Evolutionary conservation across 2,888 invertebrate genomes (phyloP).

Genomic region (Opisthograptis luteolata): DNA sequence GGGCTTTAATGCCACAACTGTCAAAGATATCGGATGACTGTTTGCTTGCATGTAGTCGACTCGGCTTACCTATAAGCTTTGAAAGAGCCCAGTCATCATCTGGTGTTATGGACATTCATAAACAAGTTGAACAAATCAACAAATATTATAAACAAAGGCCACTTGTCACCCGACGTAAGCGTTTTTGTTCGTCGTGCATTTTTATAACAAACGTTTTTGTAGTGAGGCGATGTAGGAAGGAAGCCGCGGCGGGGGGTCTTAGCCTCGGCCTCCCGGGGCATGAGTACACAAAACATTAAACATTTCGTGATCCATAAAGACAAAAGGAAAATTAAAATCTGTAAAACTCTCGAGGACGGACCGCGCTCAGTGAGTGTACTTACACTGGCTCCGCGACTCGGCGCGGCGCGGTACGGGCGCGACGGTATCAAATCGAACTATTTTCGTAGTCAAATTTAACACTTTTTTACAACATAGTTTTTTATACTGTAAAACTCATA

Average conservation of each 20-base stretch:
- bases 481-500: too few species aligned
- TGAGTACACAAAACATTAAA: constrained; percentile 81
- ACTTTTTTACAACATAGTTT: constrained; percentile 25
- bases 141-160: constrained; percentile 79
- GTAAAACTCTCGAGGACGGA: constrained; percentile 67
- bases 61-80: constrained; percentile 43
- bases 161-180: constrained; percentile 81
- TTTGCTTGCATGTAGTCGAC: constrained; percentile 40
- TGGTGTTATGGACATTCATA: constrained; percentile 71
- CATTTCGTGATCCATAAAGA: constrained; percentile 83
- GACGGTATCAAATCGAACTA: constrained; percentile 4
- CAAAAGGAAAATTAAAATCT: constrained; percentile 82
- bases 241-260: constrained; percentile 78
- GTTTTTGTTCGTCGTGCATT: constrained; percentile 79
- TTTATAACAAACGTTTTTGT: constrained; percentile 81
- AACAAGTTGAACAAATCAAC: constrained; percentile 78
- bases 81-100: constrained; percentile 67
- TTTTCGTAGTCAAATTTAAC: constrained; percentile 10
- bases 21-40: constrained; percentile 33
- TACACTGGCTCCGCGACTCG: constrained; percentile 36
- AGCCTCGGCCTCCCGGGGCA: constrained; percentile 71
- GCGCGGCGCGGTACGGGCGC: neutral
- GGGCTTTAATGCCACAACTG: constrained; percentile 16
- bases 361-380: constrained; percentile 35
- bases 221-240: constrained; percentile 80